These are phyloP conservation scores for Lacanobia oleracea DNA, from an alignment of 2,888 invertebrate genomes.

Conservation along the genomic window DNA sequence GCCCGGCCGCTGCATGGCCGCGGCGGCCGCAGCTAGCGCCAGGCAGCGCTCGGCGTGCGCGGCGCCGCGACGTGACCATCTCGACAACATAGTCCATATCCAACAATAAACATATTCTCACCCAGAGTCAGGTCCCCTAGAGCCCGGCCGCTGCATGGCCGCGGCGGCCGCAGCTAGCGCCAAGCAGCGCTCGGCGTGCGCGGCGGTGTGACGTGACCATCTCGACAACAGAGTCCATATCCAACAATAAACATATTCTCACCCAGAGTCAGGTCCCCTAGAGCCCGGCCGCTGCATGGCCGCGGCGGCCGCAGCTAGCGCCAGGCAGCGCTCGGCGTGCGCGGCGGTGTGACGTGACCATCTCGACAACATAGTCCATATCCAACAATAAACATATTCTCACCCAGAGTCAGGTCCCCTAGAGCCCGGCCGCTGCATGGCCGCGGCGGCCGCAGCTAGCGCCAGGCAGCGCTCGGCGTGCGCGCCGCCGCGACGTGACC, in stretches of 20 bases:
- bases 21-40: slow-evolving; percentile 86
- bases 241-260: background rate
- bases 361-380: slow-evolving; percentile 71
- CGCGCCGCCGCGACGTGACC: slow-evolving; percentile 84
- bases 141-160: slow-evolving; percentile 69
- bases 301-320: slow-evolving; percentile 87
- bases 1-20: slow-evolving; percentile 72
- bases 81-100: slow-evolving; percentile 70
- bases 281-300: slow-evolving; percentile 70
- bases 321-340: slow-evolving; percentile 86
- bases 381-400: background rate
- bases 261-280: slow-evolving; percentile 82
- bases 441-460: slow-evolving; percentile 86
- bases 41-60: slow-evolving; percentile 87
- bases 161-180: slow-evolving; percentile 87
- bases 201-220: slow-evolving; percentile 85
- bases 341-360: slow-evolving; percentile 86
- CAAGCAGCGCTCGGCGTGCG: slow-evolving; percentile 86
- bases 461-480: slow-evolving; percentile 87
- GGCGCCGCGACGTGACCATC: slow-evolving; percentile 85
- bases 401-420: slow-evolving; percentile 82
- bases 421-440: slow-evolving; percentile 69
- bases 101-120: slow-evolving; percentile 38
- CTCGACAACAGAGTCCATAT: too few species aligned
- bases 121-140: slow-evolving; percentile 81